Evolutionary conservation across 35 echinoderm and acorn worm species (phyloP).

Genomic region (Lytechinus pictus): DNA sequence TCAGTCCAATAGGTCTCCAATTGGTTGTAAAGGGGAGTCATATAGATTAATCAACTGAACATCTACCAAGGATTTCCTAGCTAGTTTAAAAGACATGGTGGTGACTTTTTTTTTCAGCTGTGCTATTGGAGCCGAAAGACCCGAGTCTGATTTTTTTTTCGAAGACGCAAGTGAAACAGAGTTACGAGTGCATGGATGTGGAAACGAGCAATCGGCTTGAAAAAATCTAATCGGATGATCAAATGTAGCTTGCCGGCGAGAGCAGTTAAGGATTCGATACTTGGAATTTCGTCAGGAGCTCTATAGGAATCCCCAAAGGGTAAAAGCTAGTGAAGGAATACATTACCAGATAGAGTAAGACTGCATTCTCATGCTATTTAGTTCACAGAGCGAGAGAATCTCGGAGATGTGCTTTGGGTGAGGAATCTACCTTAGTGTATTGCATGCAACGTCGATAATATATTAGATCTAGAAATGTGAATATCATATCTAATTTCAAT

Average conservation of each 20-base stretch:
- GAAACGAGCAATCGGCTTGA: not conserved
- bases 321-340: not conserved
- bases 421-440: no score
- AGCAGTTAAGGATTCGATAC: not conserved
- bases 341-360: not conserved
- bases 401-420: not conserved
- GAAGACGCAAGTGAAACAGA: not conserved
- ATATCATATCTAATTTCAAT: no score
- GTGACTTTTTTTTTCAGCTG: no score
- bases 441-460: no score
- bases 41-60: no score
- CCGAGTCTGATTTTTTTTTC: not conserved
- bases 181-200: not conserved
- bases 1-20: no score
- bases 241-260: not conserved
- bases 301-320: not conserved
- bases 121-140: no score
- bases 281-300: not conserved
- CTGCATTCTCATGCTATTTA: not conserved
- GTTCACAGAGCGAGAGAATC: not conserved
- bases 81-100: no score
- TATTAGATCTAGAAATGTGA: no score
- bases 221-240: not conserved
- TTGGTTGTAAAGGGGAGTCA: no score
- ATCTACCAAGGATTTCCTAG: no score